Evolutionary conservation across 2,113 vertebrate genomes (phyloP), one percentile per base, ranked within the genome.

Genomic region (Saguinus midas): DNA sequence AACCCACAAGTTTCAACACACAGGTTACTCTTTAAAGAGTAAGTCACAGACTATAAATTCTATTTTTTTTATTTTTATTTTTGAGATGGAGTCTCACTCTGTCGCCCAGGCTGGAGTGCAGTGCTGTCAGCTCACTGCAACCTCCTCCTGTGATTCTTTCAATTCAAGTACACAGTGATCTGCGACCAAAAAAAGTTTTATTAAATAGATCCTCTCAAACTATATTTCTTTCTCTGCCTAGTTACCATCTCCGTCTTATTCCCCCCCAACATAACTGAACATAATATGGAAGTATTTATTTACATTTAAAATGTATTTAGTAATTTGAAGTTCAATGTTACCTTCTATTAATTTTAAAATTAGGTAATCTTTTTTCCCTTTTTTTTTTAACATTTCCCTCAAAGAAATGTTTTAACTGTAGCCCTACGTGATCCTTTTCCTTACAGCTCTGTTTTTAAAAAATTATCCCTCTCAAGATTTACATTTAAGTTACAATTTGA

Each of bases 1-100:
- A 94, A 94, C 43, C 5, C 40, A 90, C 25, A 87, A 40, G 27
- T 92, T 96, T 90, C 80, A 94, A 94, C 37, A 3, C 40, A 90
- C 20, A 83, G 48, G 27, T 92, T 96, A 90, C 25, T 94, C 61
- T 94, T 90, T 87, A 35, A 68, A 35, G 66, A 35, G 1, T 68
- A 91, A 73, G 12, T 85, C 70, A 94, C n/a, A 95, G 57, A 68
- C 78, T 27, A 72, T 85, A 78, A 48, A 18, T 48, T 78, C 70
- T 40, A 25, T 17, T 52, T 29, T 32, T 64, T 64, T 43, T 40
- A 3, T 57, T 57, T 64, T 64, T 13, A 17, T 64, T 64, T 64
- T 64, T 64, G 61, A 64, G 61, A 64, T 29, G 29, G 27, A 32
- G 61, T 32, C 61, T 64, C 12, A 6, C 61, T 64, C 27, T 64